Evolutionary conservation across 2,888 invertebrate genomes (phyloP), one percentile per base, ranked within the genome.

Genomic region (Hydraecia micacea): DNA sequence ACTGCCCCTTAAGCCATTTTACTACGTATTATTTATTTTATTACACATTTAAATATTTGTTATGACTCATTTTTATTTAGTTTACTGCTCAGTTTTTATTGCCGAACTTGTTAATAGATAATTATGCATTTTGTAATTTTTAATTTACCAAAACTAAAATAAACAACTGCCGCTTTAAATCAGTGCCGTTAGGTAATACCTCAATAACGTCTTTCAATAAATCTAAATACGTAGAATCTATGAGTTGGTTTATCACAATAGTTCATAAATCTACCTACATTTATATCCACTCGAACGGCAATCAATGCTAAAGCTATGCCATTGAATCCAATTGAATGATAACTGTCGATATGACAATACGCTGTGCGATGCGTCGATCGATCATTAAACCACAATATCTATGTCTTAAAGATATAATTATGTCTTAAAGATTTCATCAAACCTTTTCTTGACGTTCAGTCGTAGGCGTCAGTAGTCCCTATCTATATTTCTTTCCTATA

Each of bases 301-400:
- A 8, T 75, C 63, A 71, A 60, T 72, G 39, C 52, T 11, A 25
- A 15, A 55, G 46, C 9, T 46, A 68, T 8, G 65, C 49, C 11
- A 82, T 80, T 82, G 36, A 75, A 80, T 68, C 68, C n/a, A 46
- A 58, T 75, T 58, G 46, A 80, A 81, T 66, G 49, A 32, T 52
- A 81, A 58, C 32, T 39, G 60, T 32, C 18, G 25, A 66, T 9
- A 46, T 11, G 46, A 77, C 46, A 58, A 58, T 65, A 65, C 15
- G 39, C 32, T 18, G 25, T 28, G 46, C 55, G n/a, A 15, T 46
- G 18, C 36, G 7, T 66, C 36, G 36, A 46, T 77, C 65, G 58
- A 58, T 77, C 58, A 66, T 67, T 60, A 25, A 63, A 39, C 49
- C 2, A 28, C 39, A 75, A n/a, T n/a, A n/a, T n/a, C n/a, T n/a